Percentiles rank a stretch among this genome's conserved stretches.
Evolutionary conservation across 2,888 invertebrate genomes (phyloP).

Genomic region (Sphinx pinastri): DNA sequence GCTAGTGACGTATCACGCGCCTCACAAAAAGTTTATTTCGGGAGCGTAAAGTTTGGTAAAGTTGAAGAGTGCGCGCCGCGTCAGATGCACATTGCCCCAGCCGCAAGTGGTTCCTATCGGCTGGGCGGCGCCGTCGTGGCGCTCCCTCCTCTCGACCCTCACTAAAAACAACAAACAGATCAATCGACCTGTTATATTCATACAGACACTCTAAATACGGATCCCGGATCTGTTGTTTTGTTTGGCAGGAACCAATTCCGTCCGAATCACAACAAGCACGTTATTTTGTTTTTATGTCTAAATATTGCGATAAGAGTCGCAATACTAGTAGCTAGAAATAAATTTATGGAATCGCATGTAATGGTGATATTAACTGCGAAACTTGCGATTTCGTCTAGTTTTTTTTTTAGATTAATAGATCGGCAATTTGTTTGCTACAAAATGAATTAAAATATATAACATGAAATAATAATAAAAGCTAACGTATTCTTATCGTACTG

Average conservation of each 20-base stretch:
- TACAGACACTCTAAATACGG: conserved; percentile 61
- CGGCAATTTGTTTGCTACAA: conserved; percentile 56
- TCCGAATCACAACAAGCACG: conserved; percentile 57
- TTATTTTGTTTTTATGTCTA: conserved; percentile 73
- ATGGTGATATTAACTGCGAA: conserved; percentile 78
- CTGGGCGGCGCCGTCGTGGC: conserved; percentile 76
- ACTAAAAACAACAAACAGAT: conserved; percentile 82
- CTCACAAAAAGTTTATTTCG: conserved; percentile 75
- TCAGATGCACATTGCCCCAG: conserved; percentile 75
- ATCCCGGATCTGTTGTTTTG: conserved; percentile 52
- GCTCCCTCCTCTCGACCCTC: conserved; percentile 71
- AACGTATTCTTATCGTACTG: neutral
- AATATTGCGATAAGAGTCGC: conserved; percentile 73
- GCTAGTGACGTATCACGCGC: conserved; percentile 63
- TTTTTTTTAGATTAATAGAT: conserved; percentile 65
- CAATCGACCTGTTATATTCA: conserved; percentile 73
- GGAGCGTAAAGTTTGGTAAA: conserved; percentile 74
- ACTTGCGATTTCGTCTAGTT: conserved; percentile 71
- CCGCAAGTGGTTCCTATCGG: conserved; percentile 75
- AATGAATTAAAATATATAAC: conserved; percentile 51
- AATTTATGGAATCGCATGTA: conserved; percentile 82
- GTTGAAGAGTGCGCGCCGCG: conserved; percentile 72
- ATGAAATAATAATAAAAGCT: neutral
- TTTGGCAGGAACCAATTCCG: conserved; percentile 50
- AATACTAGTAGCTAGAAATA: conserved; percentile 76